A percentile compares a stretch with the other conserved stretches of the same genome.
These are phyloP conservation scores for Pelvicachromis taeniatus DNA, from an alignment of 2,113 vertebrate species.

Conservation along the genomic window DNA sequence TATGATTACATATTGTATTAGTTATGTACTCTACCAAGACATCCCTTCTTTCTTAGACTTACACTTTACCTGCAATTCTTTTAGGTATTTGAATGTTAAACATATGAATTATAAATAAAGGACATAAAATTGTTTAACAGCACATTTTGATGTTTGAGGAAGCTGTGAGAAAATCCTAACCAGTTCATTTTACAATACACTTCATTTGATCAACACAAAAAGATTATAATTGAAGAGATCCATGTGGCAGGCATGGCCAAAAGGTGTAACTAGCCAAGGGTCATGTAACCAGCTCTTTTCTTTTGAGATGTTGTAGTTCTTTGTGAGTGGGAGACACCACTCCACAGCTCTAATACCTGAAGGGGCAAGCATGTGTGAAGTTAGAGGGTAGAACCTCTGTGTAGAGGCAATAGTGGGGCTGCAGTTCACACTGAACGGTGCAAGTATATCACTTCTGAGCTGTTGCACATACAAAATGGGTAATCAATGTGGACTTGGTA, in stretches of 20 bases:
- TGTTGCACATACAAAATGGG: background rate
- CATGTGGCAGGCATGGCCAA: background rate
- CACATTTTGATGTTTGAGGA: background rate
- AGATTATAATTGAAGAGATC: slow-evolving; percentile 26
- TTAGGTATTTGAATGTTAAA: background rate
- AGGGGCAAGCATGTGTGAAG: slow-evolving; percentile 16
- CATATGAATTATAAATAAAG: background rate
- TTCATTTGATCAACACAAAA: slow-evolving; percentile 30
- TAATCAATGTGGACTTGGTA: background rate
- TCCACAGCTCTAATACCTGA: background rate
- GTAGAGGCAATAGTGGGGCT: background rate
- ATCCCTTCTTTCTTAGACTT: background rate
- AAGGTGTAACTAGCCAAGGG: background rate
- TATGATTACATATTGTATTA: background rate
- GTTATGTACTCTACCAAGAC: background rate
- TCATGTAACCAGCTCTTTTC: background rate
- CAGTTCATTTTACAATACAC: background rate
- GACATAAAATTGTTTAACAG: background rate
- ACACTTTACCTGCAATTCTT: background rate
- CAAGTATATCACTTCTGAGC: slow-evolving; percentile 12
- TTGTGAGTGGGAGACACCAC: background rate
- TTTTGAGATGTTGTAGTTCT: background rate
- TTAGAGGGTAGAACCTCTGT: background rate
- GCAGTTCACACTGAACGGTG: background rate
- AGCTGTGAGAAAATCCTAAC: background rate